These are phyloP conservation scores for Malthinus seriepunctatus DNA, from an alignment of 2,888 invertebrate genomes.

Conservation along the genomic window DNA sequence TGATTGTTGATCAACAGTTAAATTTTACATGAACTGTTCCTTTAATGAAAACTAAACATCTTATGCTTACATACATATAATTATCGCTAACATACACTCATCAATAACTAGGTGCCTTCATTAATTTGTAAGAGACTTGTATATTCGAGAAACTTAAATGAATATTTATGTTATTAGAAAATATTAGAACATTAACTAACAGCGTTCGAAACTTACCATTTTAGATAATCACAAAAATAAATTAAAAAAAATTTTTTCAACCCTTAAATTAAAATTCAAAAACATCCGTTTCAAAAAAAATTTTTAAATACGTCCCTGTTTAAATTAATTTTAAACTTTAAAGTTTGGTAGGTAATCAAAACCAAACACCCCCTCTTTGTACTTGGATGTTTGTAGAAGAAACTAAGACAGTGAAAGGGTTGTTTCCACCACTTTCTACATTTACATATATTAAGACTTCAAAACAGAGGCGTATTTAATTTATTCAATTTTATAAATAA, in stretches of 20 bases:
- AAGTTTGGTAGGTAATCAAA: constrained; percentile 9
- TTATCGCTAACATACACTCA: constrained; percentile 28
- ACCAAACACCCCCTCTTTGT: constrained; percentile 13
- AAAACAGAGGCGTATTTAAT: constrained; percentile 4
- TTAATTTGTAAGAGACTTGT: constrained; percentile 23
- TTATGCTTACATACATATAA: constrained; percentile 36
- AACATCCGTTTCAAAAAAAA: too few relatives aligned
- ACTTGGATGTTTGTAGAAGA: constrained; percentile 23
- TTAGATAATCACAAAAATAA: too few relatives aligned
- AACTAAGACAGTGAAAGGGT: constrained; percentile 32
- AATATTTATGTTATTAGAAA: constrained; percentile 19
- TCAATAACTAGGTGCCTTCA: constrained; percentile 25
- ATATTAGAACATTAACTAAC: neutral
- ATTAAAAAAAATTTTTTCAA: too few relatives aligned
- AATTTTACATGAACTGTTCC: constrained; percentile 26
- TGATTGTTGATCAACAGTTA: constrained; percentile 25
- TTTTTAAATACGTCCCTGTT: too few relatives aligned
- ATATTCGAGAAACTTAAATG: constrained; percentile 18
- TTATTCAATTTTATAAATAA: too few relatives aligned
- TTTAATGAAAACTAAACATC: constrained; percentile 33
- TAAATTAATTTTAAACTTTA: neutral
- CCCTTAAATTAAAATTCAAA: too few relatives aligned
- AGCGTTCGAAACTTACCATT: neutral
- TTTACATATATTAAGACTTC: constrained; percentile 28
- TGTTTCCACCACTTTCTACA: constrained; percentile 22